These are phyloP conservation scores for Ostrea edulis DNA, from an alignment of 1,140 invertebrate species.

Conservation along the genomic window DNA sequence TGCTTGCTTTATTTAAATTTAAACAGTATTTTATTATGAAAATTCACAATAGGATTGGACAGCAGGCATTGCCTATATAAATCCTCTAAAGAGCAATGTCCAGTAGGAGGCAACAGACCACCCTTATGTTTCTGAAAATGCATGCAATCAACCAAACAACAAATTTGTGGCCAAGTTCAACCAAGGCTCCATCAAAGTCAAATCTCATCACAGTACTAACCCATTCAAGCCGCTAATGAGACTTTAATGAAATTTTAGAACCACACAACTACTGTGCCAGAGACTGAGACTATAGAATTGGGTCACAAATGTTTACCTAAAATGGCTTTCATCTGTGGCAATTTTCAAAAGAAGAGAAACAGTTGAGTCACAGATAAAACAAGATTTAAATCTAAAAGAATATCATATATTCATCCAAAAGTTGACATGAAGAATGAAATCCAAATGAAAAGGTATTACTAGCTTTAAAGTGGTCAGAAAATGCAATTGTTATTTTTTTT, in stretches of 20 bases:
- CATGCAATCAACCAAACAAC: not conserved
- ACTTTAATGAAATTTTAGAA: constrained; percentile 36
- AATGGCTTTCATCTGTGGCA: not conserved
- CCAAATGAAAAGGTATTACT: not conserved
- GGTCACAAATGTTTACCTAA: not conserved
- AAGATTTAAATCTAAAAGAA: constrained; percentile 26
- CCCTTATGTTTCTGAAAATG: not conserved
- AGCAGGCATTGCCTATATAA: too few relatives aligned
- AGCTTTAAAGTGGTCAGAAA: not conserved
- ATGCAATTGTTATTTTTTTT: not conserved
- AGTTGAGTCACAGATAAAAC: constrained; percentile 29
- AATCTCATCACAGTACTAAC: not conserved
- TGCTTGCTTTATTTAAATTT: too few relatives aligned
- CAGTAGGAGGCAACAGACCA: not conserved
- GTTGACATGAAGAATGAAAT: constrained; percentile 13
- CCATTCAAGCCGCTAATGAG: constrained; percentile 13
- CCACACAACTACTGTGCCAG: not conserved
- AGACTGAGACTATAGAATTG: not conserved
- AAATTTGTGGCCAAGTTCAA: not conserved
- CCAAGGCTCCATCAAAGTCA: constrained; percentile 9
- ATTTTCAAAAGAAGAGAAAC: not conserved
- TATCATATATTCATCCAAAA: not conserved
- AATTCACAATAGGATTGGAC: too few relatives aligned
- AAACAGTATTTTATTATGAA: too few relatives aligned
- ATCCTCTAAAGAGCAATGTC: not conserved